A percentile compares a stretch with the other conserved stretches of the same genome.
These are phyloP conservation scores for Sesamia nonagrioides DNA, from an alignment of 1,140 invertebrate species.

Conservation along the genomic window DNA sequence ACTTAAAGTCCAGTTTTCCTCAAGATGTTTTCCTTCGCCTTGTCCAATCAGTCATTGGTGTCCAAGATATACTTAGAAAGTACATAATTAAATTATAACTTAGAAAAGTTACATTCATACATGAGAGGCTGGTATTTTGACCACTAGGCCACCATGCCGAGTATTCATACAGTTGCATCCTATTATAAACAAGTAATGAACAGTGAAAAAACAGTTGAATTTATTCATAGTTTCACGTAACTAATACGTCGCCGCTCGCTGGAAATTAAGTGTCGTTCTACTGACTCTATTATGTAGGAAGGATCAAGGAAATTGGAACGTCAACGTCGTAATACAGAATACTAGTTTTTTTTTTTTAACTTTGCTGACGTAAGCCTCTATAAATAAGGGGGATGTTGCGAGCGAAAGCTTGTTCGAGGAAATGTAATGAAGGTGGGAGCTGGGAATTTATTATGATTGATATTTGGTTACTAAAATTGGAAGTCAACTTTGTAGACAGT, in stretches of 20 bases:
- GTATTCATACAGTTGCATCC: not conserved
- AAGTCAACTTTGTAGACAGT: not conserved
- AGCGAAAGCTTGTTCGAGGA: not conserved
- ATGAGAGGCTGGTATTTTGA: too few relatives aligned
- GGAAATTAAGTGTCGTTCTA: constrained; percentile 67
- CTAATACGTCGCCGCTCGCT: constrained; percentile 47
- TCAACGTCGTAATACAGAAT: constrained; percentile 50
- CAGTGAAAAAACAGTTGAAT: constrained; percentile 39
- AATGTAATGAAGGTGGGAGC: not conserved
- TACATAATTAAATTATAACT: too few relatives aligned
- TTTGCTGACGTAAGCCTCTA: constrained; percentile 40
- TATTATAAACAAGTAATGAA: not conserved
- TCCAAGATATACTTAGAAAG: too few relatives aligned
- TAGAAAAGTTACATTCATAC: too few relatives aligned
- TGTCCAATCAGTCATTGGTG: too few relatives aligned
- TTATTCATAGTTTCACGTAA: constrained; percentile 57
- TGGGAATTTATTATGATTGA: constrained; percentile 20
- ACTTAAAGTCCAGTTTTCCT: too few relatives aligned
- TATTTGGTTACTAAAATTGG: constrained; percentile 20
- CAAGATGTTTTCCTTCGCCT: too few relatives aligned
- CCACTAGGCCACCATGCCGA: too few relatives aligned
- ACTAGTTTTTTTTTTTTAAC: constrained; percentile 42
- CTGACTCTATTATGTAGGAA: constrained; percentile 61
- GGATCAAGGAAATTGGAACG: constrained; percentile 68
- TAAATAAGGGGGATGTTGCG: constrained; percentile 42